These are phyloP conservation scores for Hirtodrosophila confusa DNA, from an alignment of 2,888 invertebrate species.

Conservation along the genomic window DNA sequence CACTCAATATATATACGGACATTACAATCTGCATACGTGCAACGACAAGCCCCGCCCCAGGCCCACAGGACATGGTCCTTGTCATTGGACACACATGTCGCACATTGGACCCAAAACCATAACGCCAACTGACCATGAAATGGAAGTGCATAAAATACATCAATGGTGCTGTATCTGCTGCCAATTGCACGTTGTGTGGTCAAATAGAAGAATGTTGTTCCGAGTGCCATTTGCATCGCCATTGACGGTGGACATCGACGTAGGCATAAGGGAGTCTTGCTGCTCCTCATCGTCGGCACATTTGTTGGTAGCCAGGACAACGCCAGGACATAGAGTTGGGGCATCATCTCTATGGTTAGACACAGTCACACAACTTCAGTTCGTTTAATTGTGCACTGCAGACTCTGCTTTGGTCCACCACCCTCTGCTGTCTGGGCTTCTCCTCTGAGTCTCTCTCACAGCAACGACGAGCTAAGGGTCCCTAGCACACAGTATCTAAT, in stretches of 20 bases:
- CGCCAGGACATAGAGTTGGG: conserved; percentile 7
- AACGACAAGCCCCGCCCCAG: neutral
- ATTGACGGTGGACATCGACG: conserved; percentile 10
- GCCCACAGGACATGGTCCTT: neutral
- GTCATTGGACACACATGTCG: conserved; percentile 66
- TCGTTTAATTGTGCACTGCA: conserved; percentile 14
- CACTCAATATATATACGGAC: no score
- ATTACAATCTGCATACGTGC: neutral
- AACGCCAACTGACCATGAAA: conserved; percentile 77
- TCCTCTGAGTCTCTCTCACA: neutral
- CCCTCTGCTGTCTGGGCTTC: conserved; percentile 9
- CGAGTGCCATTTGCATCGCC: conserved; percentile 31
- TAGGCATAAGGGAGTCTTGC: neutral
- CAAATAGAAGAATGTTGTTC: conserved; percentile 57
- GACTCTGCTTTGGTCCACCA: conserved; percentile 18
- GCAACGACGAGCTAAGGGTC: conserved; percentile 12
- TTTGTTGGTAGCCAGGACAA: conserved; percentile 37
- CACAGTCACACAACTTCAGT: conserved; percentile 22
- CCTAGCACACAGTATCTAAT: conserved; percentile 34
- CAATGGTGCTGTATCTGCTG: conserved; percentile 58
- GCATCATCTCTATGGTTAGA: conserved; percentile 6
- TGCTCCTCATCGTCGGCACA: conserved; percentile 8
- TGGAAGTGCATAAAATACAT: conserved; percentile 77
- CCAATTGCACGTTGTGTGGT: conserved; percentile 76
- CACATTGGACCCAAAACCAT: conserved; percentile 50